Evolutionary conservation across 2,113 vertebrate species (phyloP).

Genomic region (Muntiacus reevesi): DNA sequence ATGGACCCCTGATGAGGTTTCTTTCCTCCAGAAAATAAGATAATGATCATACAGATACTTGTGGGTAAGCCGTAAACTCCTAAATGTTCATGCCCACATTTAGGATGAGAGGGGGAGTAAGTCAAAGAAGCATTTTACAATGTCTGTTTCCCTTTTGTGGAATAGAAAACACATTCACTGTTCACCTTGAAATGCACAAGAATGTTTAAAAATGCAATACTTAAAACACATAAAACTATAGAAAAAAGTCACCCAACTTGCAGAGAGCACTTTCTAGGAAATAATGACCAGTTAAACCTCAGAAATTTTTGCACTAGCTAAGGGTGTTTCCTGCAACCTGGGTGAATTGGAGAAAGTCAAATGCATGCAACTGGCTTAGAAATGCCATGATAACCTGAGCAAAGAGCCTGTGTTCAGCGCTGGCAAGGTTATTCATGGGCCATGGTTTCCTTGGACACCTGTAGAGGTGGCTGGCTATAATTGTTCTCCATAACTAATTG

Average conservation of each 20-base stretch:
- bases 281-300: background rate
- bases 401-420: background rate
- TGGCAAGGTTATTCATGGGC: background rate
- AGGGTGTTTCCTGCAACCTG: background rate
- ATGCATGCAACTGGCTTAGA: too few relatives aligned
- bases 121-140: background rate
- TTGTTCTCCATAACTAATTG: background rate
- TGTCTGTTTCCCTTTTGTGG: background rate
- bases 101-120: background rate
- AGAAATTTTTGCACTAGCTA: background rate
- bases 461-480: background rate
- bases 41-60: background rate
- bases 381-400: background rate
- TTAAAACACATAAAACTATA: background rate
- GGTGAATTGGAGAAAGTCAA: too few relatives aligned
- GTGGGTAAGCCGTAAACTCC: background rate
- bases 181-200: background rate
- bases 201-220: background rate
- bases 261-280: background rate
- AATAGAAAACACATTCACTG: background rate
- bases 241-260: background rate
- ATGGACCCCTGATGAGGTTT: rapidly evolving
- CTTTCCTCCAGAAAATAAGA: background rate
- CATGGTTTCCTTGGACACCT: background rate
- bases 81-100: background rate